A percentile compares a stretch with the other conserved stretches of the same genome.
Conservation (phyloP, 2,797 vertebrate genomes). For the Rhinogobio ventralis region DNA sequence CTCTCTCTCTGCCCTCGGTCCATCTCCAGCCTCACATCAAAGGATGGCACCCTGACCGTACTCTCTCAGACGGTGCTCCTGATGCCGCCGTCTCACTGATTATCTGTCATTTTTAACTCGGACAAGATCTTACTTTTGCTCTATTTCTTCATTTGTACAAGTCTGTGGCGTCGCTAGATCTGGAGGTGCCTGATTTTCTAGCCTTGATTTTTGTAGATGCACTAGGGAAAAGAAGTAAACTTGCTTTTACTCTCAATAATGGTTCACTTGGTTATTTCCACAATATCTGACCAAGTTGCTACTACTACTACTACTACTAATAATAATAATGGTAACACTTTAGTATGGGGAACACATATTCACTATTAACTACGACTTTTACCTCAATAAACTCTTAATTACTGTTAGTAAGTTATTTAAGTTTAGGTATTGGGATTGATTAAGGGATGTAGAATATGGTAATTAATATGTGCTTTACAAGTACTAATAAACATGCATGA, state of each 20-base stretch:
- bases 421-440: too few relatives aligned
- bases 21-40: constrained; percentile 42
- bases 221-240: not conserved
- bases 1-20: constrained; percentile 65
- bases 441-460: too few relatives aligned
- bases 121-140: constrained; percentile 1
- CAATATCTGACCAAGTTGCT: not conserved
- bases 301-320: too few relatives aligned
- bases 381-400: too few relatives aligned
- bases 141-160: not conserved
- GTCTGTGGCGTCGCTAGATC: not conserved
- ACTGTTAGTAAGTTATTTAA: too few relatives aligned
- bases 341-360: too few relatives aligned
- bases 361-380: too few relatives aligned
- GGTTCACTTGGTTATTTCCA: not conserved
- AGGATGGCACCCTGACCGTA: not conserved
- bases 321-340: too few relatives aligned
- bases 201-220: not conserved
- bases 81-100: constrained; percentile 14
- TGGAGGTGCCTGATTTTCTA: not conserved
- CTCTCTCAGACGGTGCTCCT: constrained; percentile 5
- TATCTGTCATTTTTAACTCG: constrained; percentile 14
- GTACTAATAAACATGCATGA: too few relatives aligned
- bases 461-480: too few relatives aligned
- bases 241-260: not conserved